A percentile compares a stretch with the other conserved stretches of the same genome.
These are phyloP conservation scores for Aphelinus certus DNA, from an alignment of 1,140 invertebrate species.

Conservation along the genomic window DNA sequence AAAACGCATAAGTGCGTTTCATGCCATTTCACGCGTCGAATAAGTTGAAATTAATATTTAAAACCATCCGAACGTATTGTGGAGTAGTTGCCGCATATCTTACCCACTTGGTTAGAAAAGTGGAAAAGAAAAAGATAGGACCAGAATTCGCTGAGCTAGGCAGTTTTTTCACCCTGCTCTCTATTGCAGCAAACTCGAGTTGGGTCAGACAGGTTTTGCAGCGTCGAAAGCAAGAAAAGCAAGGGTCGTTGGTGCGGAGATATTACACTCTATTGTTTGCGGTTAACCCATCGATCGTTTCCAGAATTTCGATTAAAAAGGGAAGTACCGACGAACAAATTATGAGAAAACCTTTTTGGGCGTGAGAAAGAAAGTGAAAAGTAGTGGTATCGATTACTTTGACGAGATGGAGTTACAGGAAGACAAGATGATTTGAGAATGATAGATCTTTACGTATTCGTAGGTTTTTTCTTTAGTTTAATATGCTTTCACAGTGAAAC, in stretches of 20 bases:
- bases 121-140: conserved; percentile 10
- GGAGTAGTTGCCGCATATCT: background rate
- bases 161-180: conserved; percentile 33
- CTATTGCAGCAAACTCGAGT: conserved; percentile 34
- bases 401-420: background rate
- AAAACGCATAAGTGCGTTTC: too few relatives aligned
- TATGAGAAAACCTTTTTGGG: conserved; percentile 31
- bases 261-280: conserved; percentile 48
- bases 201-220: conserved; percentile 40
- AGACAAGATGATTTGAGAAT: too few relatives aligned
- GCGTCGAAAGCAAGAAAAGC: conserved; percentile 12
- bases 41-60: background rate
- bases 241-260: conserved; percentile 35
- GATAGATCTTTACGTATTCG: too few relatives aligned
- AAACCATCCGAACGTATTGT: conserved; percentile 9
- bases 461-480: too few relatives aligned
- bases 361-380: conserved; percentile 51
- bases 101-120: conserved; percentile 20
- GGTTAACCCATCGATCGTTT: conserved; percentile 51
- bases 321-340: conserved; percentile 34
- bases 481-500: too few relatives aligned
- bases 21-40: too few relatives aligned
- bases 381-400: conserved; percentile 3
- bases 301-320: conserved; percentile 45
- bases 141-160: background rate